phyloP scores from a whole-genome alignment of 2,888 invertebrate species.

The Caenorhabditis sp. region DNA sequence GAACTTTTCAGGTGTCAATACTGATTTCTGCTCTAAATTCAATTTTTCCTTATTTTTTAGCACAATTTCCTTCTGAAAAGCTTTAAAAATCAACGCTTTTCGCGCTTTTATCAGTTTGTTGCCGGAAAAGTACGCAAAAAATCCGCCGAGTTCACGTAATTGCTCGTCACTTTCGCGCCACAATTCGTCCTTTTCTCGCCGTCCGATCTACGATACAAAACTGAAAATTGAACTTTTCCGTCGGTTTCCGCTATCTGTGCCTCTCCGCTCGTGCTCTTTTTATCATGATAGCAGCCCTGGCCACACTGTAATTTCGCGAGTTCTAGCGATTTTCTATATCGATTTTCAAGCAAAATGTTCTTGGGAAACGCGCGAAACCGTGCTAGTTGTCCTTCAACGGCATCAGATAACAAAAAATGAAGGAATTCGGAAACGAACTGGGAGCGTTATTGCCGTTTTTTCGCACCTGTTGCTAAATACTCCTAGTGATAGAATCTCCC shows the following conservation, averaged over 20 bases:
- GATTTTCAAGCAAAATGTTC: background rate
- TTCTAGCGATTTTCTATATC: background rate
- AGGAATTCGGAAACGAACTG: background rate
- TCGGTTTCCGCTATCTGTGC: background rate
- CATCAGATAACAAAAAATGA: conserved; percentile 3
- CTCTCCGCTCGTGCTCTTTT: background rate
- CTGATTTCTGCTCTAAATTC: too few relatives aligned
- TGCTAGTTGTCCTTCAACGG: background rate
- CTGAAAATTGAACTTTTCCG: background rate
- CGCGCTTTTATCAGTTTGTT: too few relatives aligned
- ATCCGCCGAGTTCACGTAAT: background rate
- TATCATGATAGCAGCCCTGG: too few relatives aligned
- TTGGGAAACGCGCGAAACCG: background rate
- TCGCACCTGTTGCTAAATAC: background rate
- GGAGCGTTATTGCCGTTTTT: background rate
- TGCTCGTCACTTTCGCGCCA: background rate
- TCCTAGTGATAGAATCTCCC: background rate
- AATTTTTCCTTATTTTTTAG: too few relatives aligned
- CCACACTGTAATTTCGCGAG: background rate
- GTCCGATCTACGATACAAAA: background rate
- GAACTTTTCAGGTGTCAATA: too few relatives aligned
- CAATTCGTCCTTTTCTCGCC: background rate
- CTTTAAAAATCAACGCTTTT: too few relatives aligned
- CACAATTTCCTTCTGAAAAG: too few relatives aligned
- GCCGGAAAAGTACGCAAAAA: too few relatives aligned